A percentile compares a stretch with the other conserved stretches of the same genome.
These are phyloP conservation scores for Pseudococcus viburni DNA, from an alignment of 2,888 invertebrate species.

Conservation along the genomic window DNA sequence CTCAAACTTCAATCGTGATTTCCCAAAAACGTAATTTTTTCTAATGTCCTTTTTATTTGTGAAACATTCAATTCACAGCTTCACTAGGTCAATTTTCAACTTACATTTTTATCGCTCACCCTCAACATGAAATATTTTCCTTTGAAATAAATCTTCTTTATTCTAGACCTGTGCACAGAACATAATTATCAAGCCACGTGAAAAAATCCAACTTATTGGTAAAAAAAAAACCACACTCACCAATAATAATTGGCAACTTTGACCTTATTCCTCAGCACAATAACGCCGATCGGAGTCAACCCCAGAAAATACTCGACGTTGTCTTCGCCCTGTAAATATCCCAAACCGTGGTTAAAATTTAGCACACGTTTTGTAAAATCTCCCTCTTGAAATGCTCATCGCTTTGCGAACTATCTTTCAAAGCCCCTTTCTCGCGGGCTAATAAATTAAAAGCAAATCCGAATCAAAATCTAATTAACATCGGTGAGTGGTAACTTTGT, in stretches of 20 bases:
- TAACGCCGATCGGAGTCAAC: slow-evolving; percentile 94
- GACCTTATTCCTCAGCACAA: slow-evolving; percentile 93
- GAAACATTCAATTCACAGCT: too few species aligned
- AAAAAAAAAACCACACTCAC: slow-evolving; percentile 72
- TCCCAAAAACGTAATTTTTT: too few species aligned
- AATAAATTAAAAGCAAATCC: slow-evolving; percentile 50
- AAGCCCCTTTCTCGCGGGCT: not conserved
- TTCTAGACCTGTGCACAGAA: slow-evolving; percentile 80
- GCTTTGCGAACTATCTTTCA: not conserved
- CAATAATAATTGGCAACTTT: slow-evolving; percentile 98
- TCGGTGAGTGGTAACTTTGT: slow-evolving; percentile 36
- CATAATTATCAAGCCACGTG: not conserved
- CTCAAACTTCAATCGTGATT: too few species aligned
- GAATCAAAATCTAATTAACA: slow-evolving; percentile 53
- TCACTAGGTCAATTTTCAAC: slow-evolving; percentile 70
- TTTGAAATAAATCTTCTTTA: slow-evolving; percentile 96
- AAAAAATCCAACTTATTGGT: not conserved
- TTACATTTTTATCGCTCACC: slow-evolving; percentile 96
- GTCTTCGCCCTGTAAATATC: slow-evolving; percentile 88
- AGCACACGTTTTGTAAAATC: not conserved
- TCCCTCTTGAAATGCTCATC: too few species aligned
- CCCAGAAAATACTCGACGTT: slow-evolving; percentile 97
- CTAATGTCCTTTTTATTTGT: too few species aligned
- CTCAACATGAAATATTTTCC: slow-evolving; percentile 96
- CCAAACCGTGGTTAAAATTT: slow-evolving; percentile 67